These are phyloP conservation scores for Kradibia gibbosae DNA, from an alignment of 1,140 invertebrate species.

Conservation along the genomic window DNA sequence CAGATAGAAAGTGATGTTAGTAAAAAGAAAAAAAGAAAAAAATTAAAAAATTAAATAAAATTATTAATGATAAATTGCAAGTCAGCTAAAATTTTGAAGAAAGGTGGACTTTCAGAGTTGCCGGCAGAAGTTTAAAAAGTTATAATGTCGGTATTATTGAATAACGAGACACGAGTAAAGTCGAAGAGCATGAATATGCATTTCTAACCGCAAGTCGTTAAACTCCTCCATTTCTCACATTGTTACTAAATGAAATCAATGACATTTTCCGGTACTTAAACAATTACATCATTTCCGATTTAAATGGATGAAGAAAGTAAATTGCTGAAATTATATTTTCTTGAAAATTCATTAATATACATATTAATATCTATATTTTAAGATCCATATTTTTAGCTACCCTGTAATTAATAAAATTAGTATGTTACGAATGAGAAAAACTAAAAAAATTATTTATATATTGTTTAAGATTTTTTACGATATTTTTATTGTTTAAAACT, in stretches of 20 bases:
- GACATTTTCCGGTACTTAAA: not conserved
- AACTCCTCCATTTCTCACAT: slow-evolving; percentile 59
- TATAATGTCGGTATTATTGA: not conserved
- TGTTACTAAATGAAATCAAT: slow-evolving; percentile 54
- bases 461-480: too few species aligned
- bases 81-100: not conserved
- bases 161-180: not conserved
- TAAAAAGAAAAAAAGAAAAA: not conserved
- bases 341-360: not conserved
- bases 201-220: slow-evolving; percentile 57
- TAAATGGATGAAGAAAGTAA: not conserved
- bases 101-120: not conserved
- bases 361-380: too few species aligned
- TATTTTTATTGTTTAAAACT: too few species aligned
- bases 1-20: not conserved
- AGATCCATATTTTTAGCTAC: too few species aligned
- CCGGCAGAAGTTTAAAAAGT: not conserved
- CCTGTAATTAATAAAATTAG: too few species aligned
- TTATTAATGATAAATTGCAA: not conserved
- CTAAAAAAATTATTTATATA: too few species aligned
- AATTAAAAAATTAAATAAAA: not conserved
- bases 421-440: too few species aligned
- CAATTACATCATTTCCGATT: not conserved
- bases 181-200: slow-evolving; percentile 58
- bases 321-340: slow-evolving; percentile 1